Conservation (phyloP, 2,113 vertebrate genomes). For the Gila orcuttii region DNA sequence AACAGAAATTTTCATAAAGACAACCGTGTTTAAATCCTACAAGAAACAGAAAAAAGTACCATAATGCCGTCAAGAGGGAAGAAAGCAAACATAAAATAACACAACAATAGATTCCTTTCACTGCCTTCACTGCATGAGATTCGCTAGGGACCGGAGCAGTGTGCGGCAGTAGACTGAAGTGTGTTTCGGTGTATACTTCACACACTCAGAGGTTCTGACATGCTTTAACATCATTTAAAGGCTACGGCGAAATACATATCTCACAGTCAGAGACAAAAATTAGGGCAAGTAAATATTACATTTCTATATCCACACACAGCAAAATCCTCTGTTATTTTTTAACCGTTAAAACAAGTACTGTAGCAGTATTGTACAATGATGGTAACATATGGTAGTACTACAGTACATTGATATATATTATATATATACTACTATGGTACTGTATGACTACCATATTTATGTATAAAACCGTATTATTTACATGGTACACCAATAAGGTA, state of each 20-base stretch:
- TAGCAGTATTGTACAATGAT: not conserved
- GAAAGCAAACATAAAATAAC: not conserved
- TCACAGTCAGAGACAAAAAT: constrained; percentile 8
- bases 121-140: not conserved
- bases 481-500: not conserved
- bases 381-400: not conserved
- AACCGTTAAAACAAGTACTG: not conserved
- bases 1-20: not conserved
- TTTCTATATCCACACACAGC: not conserved
- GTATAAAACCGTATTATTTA: not conserved
- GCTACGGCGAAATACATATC: not conserved
- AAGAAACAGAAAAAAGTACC: not conserved
- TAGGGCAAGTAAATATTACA: constrained; percentile 15
- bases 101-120: constrained; percentile 12
- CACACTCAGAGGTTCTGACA: not conserved
- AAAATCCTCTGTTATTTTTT: not conserved
- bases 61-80: constrained; percentile 5
- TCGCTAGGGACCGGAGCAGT: not conserved
- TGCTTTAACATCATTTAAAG: constrained; percentile 16
- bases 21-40: constrained; percentile 1
- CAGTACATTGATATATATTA: not conserved
- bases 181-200: constrained; percentile 12
- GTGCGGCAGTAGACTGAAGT: not conserved
- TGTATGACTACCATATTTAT: not conserved
- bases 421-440: not conserved